Evolutionary conservation across 2,888 invertebrate species (phyloP).

Genomic region (Hypsopygia costalis): DNA sequence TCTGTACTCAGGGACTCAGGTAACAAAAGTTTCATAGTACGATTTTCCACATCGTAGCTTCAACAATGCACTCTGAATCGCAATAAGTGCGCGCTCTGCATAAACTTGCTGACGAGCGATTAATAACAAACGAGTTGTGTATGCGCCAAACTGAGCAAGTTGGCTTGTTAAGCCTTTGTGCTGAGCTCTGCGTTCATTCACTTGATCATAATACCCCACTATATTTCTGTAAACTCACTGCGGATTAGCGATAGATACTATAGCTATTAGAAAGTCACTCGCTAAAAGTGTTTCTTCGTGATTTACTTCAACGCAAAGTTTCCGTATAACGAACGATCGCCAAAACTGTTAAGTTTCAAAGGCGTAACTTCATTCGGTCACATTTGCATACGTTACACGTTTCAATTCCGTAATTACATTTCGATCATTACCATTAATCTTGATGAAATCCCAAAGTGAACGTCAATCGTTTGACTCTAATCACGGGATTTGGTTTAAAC

Average conservation of each 20-base stretch:
- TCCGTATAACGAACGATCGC: conserved; percentile 27
- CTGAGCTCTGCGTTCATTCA: conserved; percentile 25
- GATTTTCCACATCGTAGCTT: conserved; percentile 32
- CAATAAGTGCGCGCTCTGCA: conserved; percentile 32
- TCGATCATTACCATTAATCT: conserved; percentile 63
- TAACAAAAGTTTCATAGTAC: conserved; percentile 29
- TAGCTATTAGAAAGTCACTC: conserved; percentile 9
- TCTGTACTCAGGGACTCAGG: conserved; percentile 27
- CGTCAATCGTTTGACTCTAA: conserved; percentile 63
- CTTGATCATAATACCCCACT: conserved; percentile 16
- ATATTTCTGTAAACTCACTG: conserved; percentile 14
- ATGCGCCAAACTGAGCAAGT: conserved; percentile 51
- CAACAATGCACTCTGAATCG: conserved; percentile 44
- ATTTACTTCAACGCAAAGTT: not conserved
- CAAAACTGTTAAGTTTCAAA: conserved; percentile 46
- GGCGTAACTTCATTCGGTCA: conserved; percentile 37
- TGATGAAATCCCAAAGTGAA: conserved; percentile 49
- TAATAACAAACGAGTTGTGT: conserved; percentile 51
- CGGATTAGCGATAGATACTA: too few species aligned
- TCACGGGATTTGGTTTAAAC: conserved; percentile 62
- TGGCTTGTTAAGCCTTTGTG: conserved; percentile 58
- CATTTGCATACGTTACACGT: conserved; percentile 67
- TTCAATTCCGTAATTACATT: conserved; percentile 64
- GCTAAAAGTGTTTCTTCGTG: not conserved
- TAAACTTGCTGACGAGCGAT: conserved; percentile 49